These are phyloP conservation scores for Poeciliopsis infans DNA, from an alignment of 2,797 vertebrate genomes.

Conservation along the genomic window DNA sequence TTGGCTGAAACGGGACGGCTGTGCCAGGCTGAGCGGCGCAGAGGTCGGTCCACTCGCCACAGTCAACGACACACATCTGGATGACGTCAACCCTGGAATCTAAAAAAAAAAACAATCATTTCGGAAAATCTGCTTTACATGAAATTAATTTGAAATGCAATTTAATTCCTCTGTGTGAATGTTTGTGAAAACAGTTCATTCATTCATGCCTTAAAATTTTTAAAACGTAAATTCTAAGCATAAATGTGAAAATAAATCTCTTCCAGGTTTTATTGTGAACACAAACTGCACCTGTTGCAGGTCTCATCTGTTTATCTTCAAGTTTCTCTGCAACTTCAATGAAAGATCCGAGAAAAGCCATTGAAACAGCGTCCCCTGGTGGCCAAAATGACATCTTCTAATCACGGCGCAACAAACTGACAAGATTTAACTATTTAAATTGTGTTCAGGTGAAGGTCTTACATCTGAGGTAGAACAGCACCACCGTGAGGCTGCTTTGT, in stretches of 20 bases:
- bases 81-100: slow-evolving; percentile 68
- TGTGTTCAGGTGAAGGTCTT: slow-evolving; percentile 53
- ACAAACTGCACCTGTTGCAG: not conserved
- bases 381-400: slow-evolving; percentile 11
- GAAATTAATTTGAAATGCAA: not conserved
- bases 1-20: slow-evolving; percentile 63
- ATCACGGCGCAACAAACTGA: not conserved
- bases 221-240: not conserved
- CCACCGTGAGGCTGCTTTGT: slow-evolving; percentile 73
- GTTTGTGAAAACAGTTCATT: not conserved
- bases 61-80: slow-evolving; percentile 84
- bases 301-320: slow-evolving; percentile 80
- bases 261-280: not conserved
- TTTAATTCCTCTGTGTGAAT: not conserved
- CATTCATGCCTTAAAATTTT: not conserved
- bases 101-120: slow-evolving; percentile 9
- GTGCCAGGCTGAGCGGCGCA: slow-evolving; percentile 80
- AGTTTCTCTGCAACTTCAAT: slow-evolving; percentile 83
- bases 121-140: not conserved
- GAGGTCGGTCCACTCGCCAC: slow-evolving; percentile 89
- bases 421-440: not conserved
- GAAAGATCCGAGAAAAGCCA: slow-evolving; percentile 85
- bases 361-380: slow-evolving; percentile 91
- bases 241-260: not conserved
- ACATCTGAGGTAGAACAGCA: slow-evolving; percentile 93